Evolutionary conservation across 2,888 invertebrate species (phyloP).

Genomic region (Prenolepis imparis): DNA sequence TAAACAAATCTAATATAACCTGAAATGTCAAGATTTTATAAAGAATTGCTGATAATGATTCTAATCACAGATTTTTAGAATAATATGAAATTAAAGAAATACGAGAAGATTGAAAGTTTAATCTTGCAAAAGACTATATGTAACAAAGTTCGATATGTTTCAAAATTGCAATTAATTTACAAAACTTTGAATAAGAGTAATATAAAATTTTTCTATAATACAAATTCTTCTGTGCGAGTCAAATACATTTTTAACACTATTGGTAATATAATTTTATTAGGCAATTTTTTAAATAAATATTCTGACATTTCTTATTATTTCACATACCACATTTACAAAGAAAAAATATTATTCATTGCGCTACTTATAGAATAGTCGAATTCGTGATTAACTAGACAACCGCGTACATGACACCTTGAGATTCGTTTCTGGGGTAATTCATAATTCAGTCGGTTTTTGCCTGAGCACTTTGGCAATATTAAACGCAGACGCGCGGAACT

Average conservation of each 20-base stretch:
- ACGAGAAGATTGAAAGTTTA: neutral
- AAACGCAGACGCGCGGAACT: constrained; percentile 79
- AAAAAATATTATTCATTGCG: neutral
- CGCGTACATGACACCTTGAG: constrained; percentile 32
- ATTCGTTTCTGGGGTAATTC: constrained; percentile 74
- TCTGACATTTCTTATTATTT: neutral
- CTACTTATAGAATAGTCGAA: neutral
- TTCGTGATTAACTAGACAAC: constrained; percentile 32
- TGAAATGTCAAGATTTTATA: neutral
- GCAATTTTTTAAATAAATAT: neutral
- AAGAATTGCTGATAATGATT: neutral
- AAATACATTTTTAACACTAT: constrained; percentile 2
- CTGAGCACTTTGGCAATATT: constrained; percentile 85
- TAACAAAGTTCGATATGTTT: neutral
- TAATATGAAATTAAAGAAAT: neutral
- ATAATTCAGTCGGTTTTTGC: constrained; percentile 83
- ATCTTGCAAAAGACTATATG: neutral
- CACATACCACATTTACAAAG: neutral
- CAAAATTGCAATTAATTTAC: neutral
- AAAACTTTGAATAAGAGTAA: neutral
- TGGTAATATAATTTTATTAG: neutral
- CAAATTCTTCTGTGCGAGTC: neutral
- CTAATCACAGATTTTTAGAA: neutral
- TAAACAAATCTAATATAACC: neutral
- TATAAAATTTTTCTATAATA: neutral